A percentile compares a stretch with the other conserved stretches of the same genome.
Evolutionary conservation across 37 sponge, comb jelly and placozoan genomes (phyloP).

Genomic region (Aplysina aerophoba): DNA sequence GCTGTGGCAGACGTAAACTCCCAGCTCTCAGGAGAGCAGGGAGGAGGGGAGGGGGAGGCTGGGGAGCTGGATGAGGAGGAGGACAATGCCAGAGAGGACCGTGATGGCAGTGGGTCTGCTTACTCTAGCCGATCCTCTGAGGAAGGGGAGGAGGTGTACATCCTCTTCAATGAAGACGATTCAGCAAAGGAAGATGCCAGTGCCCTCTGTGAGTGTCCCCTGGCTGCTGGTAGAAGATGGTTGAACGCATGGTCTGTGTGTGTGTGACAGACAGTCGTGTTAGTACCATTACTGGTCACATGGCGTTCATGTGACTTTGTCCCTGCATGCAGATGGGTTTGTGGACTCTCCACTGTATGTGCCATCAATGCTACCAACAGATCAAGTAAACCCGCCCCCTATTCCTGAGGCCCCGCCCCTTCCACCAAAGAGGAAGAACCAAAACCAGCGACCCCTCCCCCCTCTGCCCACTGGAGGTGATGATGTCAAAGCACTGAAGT

Average conservation of each 20-base stretch:
- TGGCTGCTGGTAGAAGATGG: too few species aligned
- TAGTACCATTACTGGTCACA: too few species aligned
- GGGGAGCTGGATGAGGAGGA: not conserved
- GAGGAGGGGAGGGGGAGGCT: not conserved
- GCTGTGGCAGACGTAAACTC: not conserved
- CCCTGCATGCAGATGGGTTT: too few species aligned
- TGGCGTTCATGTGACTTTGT: too few species aligned
- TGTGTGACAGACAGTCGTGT: too few species aligned
- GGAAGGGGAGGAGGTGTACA: constrained; percentile 28
- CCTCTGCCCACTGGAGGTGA: not conserved
- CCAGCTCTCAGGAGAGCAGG: too few species aligned
- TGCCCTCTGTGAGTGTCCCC: too few species aligned
- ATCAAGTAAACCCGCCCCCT: not conserved
- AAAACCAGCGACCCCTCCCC: constrained; percentile 5
- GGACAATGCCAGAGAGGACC: too few species aligned
- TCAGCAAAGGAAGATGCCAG: not conserved
- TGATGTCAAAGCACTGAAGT: too few species aligned
- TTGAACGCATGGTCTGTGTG: too few species aligned
- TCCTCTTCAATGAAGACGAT: constrained; percentile 20
- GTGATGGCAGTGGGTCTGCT: not conserved
- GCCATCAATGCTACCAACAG: not conserved
- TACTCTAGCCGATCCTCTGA: not conserved
- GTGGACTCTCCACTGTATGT: too few species aligned
- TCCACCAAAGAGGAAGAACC: constrained; percentile 29
- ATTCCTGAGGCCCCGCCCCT: constrained; percentile 16